Evolutionary conservation across 2,113 vertebrate species (phyloP).

Genomic region (Pseudorectes ferrugineus): DNA sequence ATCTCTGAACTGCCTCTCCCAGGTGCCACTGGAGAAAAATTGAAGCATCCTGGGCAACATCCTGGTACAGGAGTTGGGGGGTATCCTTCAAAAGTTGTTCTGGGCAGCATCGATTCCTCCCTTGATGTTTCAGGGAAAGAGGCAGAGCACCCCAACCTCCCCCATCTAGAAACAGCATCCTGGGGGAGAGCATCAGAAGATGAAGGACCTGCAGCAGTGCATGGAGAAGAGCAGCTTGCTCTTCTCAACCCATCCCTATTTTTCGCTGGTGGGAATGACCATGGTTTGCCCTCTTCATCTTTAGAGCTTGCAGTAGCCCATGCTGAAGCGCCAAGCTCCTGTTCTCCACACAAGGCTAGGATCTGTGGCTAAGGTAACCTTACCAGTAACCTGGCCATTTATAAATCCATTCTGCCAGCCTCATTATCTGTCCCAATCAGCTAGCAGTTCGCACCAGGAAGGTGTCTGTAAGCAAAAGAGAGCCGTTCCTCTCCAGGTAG

Average conservation of each 20-base stretch:
- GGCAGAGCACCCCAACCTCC: background rate
- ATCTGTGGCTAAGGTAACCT: background rate
- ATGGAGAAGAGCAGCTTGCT: background rate
- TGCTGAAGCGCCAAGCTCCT: fast-evolving
- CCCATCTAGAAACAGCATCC: background rate
- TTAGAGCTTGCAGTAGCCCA: background rate
- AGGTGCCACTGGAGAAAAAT: background rate
- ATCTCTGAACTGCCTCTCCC: background rate
- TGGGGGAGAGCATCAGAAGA: background rate
- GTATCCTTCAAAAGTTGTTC: background rate
- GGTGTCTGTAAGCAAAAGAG: background rate
- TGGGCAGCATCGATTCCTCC: background rate
- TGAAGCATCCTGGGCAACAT: background rate
- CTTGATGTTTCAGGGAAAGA: background rate
- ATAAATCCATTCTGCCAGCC: background rate
- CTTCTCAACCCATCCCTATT: background rate
- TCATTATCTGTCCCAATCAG: background rate
- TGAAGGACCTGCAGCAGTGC: background rate
- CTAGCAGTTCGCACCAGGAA: background rate
- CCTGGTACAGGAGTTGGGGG: background rate
- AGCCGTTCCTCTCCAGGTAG: background rate
- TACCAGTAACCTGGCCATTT: background rate
- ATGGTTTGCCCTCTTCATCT: background rate
- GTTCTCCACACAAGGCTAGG: background rate
- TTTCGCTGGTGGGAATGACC: background rate